These are phyloP conservation scores for Malurus elegans DNA, from an alignment of 2,113 vertebrate species.

Conservation along the genomic window DNA sequence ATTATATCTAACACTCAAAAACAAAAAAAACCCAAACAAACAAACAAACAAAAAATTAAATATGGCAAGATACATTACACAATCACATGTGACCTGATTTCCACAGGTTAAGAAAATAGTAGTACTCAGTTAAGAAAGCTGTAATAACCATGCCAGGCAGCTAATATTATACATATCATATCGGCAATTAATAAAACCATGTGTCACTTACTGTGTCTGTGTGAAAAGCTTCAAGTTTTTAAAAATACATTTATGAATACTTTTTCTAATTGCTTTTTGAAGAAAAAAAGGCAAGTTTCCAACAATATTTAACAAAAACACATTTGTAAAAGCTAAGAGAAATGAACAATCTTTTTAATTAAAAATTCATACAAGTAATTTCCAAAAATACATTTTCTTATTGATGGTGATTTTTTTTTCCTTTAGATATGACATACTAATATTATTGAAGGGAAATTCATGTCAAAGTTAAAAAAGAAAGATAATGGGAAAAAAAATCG, in stretches of 20 bases:
- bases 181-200: not conserved
- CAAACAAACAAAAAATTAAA: not conserved
- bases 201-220: not conserved
- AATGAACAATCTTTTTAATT: not conserved
- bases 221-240: not conserved
- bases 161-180: not conserved
- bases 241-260: not conserved
- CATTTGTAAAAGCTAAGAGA: not conserved
- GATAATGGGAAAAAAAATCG: not conserved
- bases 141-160: not conserved
- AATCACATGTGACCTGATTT: not conserved
- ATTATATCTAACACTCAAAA: not conserved
- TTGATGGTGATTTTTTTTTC: not conserved
- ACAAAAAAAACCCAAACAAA: not conserved
- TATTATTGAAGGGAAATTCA: not conserved
- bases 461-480: not conserved
- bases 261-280: not conserved
- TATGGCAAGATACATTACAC: not conserved
- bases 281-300: fast-evolving
- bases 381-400: not conserved
- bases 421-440: not conserved
- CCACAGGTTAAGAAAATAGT: not conserved
- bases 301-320: not conserved
- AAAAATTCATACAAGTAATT: not conserved
- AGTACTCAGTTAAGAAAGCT: not conserved